Conservation (phyloP, 2,888 invertebrate species). For the Lissocephala sabroskyi region DNA sequence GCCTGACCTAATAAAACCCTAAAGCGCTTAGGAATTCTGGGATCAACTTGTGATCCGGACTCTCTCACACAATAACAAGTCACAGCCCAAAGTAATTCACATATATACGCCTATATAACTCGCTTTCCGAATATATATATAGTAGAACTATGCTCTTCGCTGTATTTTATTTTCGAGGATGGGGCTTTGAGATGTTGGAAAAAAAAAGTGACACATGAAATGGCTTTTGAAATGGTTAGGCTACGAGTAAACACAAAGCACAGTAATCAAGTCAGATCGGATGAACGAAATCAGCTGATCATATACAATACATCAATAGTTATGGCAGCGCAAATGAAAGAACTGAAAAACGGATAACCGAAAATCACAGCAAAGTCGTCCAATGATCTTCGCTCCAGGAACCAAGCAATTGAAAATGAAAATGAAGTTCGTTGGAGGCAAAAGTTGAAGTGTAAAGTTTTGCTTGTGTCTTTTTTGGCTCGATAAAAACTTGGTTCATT, state of each 20-base stretch:
- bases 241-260: constrained; percentile 21
- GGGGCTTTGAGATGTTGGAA: constrained; percentile 64
- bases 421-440: neutral
- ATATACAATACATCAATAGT: too few species aligned
- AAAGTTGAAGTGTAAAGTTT: constrained; percentile 33
- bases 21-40: too few species aligned
- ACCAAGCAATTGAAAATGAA: constrained; percentile 14
- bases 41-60: too few species aligned
- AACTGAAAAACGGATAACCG: constrained; percentile 18
- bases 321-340: constrained; percentile 23
- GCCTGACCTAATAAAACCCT: too few species aligned
- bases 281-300: constrained; percentile 24
- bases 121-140: constrained; percentile 22
- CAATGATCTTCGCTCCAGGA: constrained; percentile 14
- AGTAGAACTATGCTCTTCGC: constrained; percentile 51
- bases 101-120: constrained; percentile 20
- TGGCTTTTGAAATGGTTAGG: constrained; percentile 67
- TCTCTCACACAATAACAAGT: too few species aligned
- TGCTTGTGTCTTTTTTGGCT: constrained; percentile 17
- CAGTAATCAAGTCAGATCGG: neutral
- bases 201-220: constrained; percentile 69
- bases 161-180: constrained; percentile 63
- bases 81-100: too few species aligned
- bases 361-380: constrained; percentile 22
- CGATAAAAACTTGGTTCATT: neutral